Conservation (phyloP, 2,797 vertebrate species). For the Sebastes minor region DNA sequence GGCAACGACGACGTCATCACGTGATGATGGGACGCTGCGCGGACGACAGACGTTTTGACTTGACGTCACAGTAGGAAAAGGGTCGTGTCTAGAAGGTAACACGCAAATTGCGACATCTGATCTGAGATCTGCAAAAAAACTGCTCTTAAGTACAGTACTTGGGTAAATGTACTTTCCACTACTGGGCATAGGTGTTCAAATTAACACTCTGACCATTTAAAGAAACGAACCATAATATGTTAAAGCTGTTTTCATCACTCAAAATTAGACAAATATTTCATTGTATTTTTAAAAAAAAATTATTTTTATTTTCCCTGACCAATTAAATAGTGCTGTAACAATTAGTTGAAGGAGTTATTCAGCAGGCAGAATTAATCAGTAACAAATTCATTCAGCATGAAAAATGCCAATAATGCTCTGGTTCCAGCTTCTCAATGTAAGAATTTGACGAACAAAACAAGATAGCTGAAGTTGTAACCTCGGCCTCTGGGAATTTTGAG, state of each 20-base stretch:
- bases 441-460: background rate
- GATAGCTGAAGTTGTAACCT: background rate
- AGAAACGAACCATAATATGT: background rate
- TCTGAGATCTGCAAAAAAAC: too few species aligned
- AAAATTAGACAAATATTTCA: background rate
- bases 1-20: background rate
- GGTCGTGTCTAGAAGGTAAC: too few species aligned
- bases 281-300: rapidly evolving
- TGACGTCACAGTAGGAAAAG: too few species aligned
- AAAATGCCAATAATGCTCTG: background rate
- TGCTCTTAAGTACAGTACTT: too few species aligned
- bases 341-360: background rate
- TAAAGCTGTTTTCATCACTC: background rate
- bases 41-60: background rate
- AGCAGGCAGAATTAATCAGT: background rate
- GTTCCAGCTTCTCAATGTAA: background rate
- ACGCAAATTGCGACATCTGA: too few species aligned
- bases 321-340: background rate
- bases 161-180: too few species aligned
- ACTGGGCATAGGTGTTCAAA: too few species aligned
- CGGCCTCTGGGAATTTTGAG: background rate
- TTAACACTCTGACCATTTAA: too few species aligned
- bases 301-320: background rate
- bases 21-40: too few species aligned
- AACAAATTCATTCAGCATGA: background rate